These are phyloP conservation scores for Coluber constrictor DNA, from an alignment of 2,797 vertebrate species.

Conservation along the genomic window DNA sequence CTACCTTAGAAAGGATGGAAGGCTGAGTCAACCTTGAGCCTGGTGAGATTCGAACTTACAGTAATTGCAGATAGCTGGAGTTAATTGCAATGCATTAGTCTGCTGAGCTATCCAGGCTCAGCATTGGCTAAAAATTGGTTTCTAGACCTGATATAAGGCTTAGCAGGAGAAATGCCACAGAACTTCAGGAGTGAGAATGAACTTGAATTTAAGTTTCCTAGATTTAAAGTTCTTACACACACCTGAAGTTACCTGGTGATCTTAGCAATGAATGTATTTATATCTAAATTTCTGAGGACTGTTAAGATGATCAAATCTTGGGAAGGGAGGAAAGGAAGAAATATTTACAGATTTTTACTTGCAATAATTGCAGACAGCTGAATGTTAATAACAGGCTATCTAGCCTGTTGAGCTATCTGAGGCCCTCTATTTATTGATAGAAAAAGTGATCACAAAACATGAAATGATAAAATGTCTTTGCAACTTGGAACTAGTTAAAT, in stretches of 20 bases:
- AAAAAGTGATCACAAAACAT: not conserved
- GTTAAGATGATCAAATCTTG: not conserved
- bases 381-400: no score
- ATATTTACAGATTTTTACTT: not conserved
- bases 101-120: no score
- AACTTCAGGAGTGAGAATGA: not conserved
- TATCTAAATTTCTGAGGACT: not conserved
- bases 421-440: not conserved
- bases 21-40: no score
- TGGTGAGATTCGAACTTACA: no score
- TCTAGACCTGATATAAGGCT: not conserved
- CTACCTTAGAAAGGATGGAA: no score
- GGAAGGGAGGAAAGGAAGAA: not conserved
- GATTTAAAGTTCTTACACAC: not conserved
- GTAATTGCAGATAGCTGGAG: no score
- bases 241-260: not conserved
- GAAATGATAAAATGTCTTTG: not conserved
- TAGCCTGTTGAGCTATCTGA: no score
- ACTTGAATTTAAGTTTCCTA: not conserved
- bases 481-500: not conserved
- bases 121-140: not conserved
- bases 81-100: no score
- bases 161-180: not conserved
- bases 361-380: no score
- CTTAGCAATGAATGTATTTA: not conserved